Evolutionary conservation across 2,888 invertebrate species (phyloP).

Genomic region (Willowsia nigromaculata): DNA sequence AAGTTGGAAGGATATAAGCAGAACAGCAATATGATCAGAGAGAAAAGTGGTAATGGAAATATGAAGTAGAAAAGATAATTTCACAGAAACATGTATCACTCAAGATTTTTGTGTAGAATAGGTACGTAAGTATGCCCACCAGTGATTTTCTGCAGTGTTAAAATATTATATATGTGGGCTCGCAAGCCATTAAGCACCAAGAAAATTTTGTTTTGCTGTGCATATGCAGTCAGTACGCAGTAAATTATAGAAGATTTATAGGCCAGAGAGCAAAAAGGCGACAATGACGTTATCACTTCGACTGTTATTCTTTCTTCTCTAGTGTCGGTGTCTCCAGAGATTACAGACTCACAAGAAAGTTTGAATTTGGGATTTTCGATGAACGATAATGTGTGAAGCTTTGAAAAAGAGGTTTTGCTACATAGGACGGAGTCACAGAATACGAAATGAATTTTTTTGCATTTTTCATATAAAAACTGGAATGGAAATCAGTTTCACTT

Average conservation of each 20-base stretch:
- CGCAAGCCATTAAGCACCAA: conserved; percentile 59
- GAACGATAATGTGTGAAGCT: background rate
- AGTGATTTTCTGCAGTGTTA: background rate
- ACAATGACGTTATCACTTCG: conserved; percentile 63
- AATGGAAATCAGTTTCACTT: background rate
- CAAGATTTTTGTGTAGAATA: background rate
- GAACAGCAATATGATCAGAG: background rate
- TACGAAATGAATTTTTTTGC: no score
- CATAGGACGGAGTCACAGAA: no score
- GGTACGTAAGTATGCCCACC: background rate
- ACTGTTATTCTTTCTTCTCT: conserved; percentile 8
- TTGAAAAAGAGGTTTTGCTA: background rate
- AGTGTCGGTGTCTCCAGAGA: background rate
- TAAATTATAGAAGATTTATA: conserved; percentile 57
- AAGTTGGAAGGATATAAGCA: conserved; percentile 43
- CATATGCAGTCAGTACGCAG: background rate
- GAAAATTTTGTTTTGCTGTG: conserved; percentile 28
- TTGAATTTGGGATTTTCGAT: conserved; percentile 1
- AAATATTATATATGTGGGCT: conserved; percentile 31
- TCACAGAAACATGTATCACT: conserved; percentile 25
- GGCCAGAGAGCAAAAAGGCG: conserved; percentile 54
- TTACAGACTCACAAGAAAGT: background rate
- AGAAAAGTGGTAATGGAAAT: background rate
- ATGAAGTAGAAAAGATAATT: conserved; percentile 23
- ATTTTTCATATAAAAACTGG: background rate